Evolutionary conservation across 2,888 invertebrate species (phyloP).

Genomic region (Drosophila kanekoi): DNA sequence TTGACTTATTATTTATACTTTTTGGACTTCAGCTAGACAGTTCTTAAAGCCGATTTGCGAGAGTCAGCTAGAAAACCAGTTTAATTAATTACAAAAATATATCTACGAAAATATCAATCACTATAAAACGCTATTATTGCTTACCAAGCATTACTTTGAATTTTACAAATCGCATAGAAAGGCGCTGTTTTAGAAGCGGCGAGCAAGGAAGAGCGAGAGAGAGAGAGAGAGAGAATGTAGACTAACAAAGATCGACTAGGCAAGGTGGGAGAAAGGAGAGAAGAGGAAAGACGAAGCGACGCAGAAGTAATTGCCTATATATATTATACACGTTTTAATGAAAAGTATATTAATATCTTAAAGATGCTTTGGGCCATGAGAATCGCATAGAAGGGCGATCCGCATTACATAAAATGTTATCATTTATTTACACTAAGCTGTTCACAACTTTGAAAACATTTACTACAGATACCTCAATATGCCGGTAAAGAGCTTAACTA

Average conservation of each 20-base stretch:
- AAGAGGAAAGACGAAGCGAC: background rate
- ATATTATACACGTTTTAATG: no score
- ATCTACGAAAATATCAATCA: no score
- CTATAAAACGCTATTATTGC: background rate
- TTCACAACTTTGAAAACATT: background rate
- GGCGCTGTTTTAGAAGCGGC: background rate
- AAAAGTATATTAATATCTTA: background rate
- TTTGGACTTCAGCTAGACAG: background rate
- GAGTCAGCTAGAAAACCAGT: no score
- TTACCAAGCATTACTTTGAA: no score
- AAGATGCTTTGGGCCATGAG: background rate
- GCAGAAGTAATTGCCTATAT: background rate
- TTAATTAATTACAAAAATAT: no score
- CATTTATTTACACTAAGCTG: background rate
- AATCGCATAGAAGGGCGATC: background rate
- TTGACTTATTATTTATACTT: background rate
- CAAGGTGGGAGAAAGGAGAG: background rate
- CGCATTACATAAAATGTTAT: background rate
- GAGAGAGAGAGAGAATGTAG: background rate
- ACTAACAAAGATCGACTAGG: background rate
- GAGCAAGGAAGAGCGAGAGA: background rate
- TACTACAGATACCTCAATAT: constrained; percentile 26
- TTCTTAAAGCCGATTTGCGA: no score
- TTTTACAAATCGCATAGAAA: background rate
- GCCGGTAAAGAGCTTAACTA: constrained; percentile 54